These are phyloP conservation scores for Ecliptopera silaceata DNA, from an alignment of 2,888 invertebrate species.

Conservation along the genomic window DNA sequence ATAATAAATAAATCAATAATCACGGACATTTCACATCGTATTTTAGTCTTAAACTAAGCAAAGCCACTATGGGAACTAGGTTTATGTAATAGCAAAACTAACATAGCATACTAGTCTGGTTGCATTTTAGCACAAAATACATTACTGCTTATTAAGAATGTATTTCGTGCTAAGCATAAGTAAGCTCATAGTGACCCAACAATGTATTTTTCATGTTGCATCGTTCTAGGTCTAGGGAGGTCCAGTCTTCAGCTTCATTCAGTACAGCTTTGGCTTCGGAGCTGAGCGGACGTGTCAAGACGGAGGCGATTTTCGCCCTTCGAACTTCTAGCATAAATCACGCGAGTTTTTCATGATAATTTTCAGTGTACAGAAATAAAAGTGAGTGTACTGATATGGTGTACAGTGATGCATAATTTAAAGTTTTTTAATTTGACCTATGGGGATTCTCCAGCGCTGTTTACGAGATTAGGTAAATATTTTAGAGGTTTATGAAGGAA, in stretches of 20 bases:
- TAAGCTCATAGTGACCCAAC: slow-evolving; percentile 19
- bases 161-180: no score
- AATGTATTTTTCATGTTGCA: slow-evolving; percentile 30
- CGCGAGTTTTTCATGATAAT: slow-evolving; percentile 30
- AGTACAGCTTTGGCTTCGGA: slow-evolving; percentile 65
- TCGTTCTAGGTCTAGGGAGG: slow-evolving; percentile 24
- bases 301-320: slow-evolving; percentile 55
- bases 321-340: slow-evolving; percentile 59
- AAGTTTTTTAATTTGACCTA: slow-evolving; percentile 38
- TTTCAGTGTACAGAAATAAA: slow-evolving; percentile 33
- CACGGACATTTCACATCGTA: no score
- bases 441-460: slow-evolving; percentile 47
- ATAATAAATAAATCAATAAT: no score
- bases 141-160: background rate
- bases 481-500: slow-evolving; percentile 22
- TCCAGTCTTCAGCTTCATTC: slow-evolving; percentile 65
- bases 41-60: no score
- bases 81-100: no score
- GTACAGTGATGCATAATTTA: slow-evolving; percentile 44
- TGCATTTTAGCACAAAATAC: no score
- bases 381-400: slow-evolving; percentile 38
- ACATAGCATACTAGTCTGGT: no score
- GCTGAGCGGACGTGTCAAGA: slow-evolving; percentile 54
- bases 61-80: no score
- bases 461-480: slow-evolving; percentile 62